Evolutionary conservation across 2,113 vertebrate genomes (phyloP).

Genomic region (Dipodomys merriami): DNA sequence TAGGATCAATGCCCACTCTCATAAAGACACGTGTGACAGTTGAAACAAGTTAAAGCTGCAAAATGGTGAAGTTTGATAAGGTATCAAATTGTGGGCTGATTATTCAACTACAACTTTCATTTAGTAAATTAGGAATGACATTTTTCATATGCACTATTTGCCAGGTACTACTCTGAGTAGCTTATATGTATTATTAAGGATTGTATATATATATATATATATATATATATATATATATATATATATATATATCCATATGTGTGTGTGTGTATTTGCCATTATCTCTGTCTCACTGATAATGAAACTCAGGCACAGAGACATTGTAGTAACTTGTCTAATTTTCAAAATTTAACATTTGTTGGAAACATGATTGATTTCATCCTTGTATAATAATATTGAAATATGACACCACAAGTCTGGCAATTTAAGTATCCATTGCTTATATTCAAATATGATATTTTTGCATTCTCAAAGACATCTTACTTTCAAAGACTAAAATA

Average conservation of each 20-base stretch:
- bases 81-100: no score
- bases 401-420: not conserved
- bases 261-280: no score
- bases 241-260: no score
- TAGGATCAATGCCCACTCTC: no score
- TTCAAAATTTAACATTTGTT: not conserved
- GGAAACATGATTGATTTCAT: not conserved
- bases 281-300: not conserved
- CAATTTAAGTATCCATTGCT: not conserved
- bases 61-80: not conserved
- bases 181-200: not conserved
- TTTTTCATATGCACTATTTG: accelerated
- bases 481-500: no score
- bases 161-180: not conserved
- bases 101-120: not conserved
- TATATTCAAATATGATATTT: no score
- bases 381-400: not conserved
- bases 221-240: no score
- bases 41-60: not conserved
- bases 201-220: not conserved
- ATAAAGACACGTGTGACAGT: not conserved
- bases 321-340: not conserved
- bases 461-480: no score
- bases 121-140: not conserved
- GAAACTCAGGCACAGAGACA: not conserved